Evolutionary conservation across 2,888 invertebrate species (phyloP).

Genomic region (Alviniconcha strummeri): DNA sequence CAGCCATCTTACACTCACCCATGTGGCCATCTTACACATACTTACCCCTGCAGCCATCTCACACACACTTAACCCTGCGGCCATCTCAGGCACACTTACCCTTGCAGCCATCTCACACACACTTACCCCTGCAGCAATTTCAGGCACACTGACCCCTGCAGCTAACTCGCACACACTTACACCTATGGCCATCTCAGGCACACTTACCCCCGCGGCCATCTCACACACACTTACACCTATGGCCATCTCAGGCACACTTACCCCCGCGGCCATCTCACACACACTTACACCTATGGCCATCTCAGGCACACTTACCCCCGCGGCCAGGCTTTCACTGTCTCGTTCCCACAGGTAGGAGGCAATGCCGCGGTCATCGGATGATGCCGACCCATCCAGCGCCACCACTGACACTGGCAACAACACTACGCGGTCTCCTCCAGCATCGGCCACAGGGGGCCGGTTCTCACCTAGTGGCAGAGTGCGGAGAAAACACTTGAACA

Average conservation of each 20-base stretch:
- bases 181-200: too few relatives aligned
- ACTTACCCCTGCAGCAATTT: too few relatives aligned
- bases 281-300: too few relatives aligned
- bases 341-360: slow-evolving; percentile 89
- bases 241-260: too few relatives aligned
- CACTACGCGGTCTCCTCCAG: slow-evolving; percentile 88
- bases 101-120: too few relatives aligned
- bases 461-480: slow-evolving; percentile 83
- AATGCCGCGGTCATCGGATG: slow-evolving; percentile 90
- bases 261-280: too few relatives aligned
- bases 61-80: not conserved
- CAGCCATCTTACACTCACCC: not conserved
- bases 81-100: too few relatives aligned
- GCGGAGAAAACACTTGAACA: not conserved
- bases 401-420: slow-evolving; percentile 85
- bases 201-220: too few relatives aligned
- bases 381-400: slow-evolving; percentile 87
- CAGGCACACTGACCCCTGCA: too few relatives aligned
- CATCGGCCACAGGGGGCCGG: slow-evolving; percentile 90
- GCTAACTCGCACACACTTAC: too few relatives aligned
- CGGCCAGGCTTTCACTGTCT: slow-evolving; percentile 83
- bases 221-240: too few relatives aligned
- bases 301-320: slow-evolving; percentile 77
- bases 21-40: not conserved
- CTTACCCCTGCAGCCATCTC: not conserved